These are phyloP conservation scores for Jordanella pulchra DNA, from an alignment of 2,797 vertebrate genomes.

Conservation along the genomic window DNA sequence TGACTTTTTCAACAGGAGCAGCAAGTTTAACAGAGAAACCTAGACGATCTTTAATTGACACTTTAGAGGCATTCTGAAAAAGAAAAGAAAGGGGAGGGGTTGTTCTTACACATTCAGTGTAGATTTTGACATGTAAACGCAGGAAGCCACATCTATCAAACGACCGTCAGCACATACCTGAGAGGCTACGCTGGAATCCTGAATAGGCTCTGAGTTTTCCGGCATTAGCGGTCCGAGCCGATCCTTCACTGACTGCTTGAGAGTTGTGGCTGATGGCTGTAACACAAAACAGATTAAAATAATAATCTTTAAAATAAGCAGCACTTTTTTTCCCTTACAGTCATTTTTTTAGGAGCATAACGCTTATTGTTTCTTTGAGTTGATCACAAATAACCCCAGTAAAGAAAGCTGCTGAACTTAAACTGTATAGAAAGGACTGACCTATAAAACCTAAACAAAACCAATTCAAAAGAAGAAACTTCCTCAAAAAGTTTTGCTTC, in stretches of 20 bases:
- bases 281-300: constrained; percentile 54
- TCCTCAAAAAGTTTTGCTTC: neutral
- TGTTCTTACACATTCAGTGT: constrained; percentile 21
- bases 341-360: neutral
- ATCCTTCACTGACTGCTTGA: constrained; percentile 96
- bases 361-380: neutral
- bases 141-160: constrained; percentile 17
- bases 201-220: constrained; percentile 83
- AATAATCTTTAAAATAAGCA: neutral
- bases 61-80: constrained; percentile 86
- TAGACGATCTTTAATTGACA: constrained; percentile 92
- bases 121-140: constrained; percentile 22
- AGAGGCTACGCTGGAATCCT: constrained; percentile 79
- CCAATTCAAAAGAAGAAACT: constrained; percentile 10
- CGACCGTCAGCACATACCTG: constrained; percentile 78
- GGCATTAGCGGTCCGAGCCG: constrained; percentile 90
- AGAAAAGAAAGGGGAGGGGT: neutral
- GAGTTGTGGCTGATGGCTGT: constrained; percentile 79
- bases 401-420: neutral
- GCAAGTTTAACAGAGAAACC: constrained; percentile 88
- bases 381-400: neutral
- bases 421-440: neutral
- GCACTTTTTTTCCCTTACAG: neutral
- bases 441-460: neutral
- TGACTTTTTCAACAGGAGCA: constrained; percentile 88